phyloP scores from a whole-genome alignment of 2,797 vertebrate genomes.

The Xiphophorus birchmanni region DNA sequence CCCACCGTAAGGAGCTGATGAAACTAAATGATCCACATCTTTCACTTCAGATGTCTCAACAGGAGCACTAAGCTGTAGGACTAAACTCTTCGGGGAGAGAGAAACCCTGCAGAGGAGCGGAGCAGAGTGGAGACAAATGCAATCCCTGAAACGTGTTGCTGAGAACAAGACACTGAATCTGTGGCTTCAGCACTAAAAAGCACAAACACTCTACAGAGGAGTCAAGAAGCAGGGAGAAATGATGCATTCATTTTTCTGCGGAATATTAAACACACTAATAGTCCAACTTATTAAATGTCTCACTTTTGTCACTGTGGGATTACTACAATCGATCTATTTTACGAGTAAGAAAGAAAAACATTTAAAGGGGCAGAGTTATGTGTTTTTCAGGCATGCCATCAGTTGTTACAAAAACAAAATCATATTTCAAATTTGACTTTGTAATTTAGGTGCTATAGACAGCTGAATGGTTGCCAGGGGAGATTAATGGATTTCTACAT shows the following conservation, averaged over 20 bases:
- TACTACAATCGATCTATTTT: background rate
- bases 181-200: background rate
- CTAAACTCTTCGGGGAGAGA: background rate
- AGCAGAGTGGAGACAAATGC: background rate
- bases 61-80: background rate
- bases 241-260: background rate
- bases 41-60: background rate
- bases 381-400: too few relatives aligned
- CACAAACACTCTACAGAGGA: background rate
- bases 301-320: background rate
- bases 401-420: too few relatives aligned
- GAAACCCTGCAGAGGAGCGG: background rate
- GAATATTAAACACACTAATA: background rate
- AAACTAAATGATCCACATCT: background rate
- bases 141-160: background rate
- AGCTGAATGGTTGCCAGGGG: too few relatives aligned
- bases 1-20: background rate
- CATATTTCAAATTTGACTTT: too few relatives aligned
- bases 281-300: background rate
- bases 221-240: background rate
- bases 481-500: too few relatives aligned
- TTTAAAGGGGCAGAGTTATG: background rate
- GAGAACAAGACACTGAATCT: background rate
- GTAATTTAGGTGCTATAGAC: too few relatives aligned
- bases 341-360: background rate